phyloP scores from a whole-genome alignment of 2,113 vertebrate genomes.

The Pelecanus crispus region DNA sequence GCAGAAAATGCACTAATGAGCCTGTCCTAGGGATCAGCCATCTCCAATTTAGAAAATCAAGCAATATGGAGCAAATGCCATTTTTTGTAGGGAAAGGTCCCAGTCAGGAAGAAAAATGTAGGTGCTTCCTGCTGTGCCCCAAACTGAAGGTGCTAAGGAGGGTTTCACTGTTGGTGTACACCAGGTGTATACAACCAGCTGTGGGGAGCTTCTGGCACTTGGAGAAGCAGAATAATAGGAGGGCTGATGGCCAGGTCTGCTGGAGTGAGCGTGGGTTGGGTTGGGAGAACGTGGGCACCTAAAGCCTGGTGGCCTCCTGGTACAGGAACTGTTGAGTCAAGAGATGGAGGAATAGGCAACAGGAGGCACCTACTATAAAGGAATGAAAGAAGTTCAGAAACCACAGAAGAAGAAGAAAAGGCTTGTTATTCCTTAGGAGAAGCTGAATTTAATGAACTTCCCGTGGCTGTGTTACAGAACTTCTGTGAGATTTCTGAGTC shows the following conservation, averaged over 20 bases:
- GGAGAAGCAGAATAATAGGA: not conserved
- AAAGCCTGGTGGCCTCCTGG: not conserved
- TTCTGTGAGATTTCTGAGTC: not conserved
- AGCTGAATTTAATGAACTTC: not conserved
- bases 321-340: not conserved
- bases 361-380: not conserved
- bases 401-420: not conserved
- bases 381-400: not conserved
- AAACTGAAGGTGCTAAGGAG: not conserved
- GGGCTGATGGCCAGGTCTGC: not conserved
- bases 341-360: not conserved
- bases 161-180: not conserved
- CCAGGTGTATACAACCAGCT: rapidly evolving
- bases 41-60: not conserved
- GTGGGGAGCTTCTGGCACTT: not conserved
- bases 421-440: not conserved
- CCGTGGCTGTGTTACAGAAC: not conserved
- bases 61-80: not conserved
- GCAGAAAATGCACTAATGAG: not conserved
- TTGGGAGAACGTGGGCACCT: not conserved
- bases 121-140: not conserved
- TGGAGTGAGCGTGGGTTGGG: not conserved
- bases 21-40: not conserved
- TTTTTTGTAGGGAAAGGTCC: not conserved
- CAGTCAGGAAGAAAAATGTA: not conserved